Percentiles rank a stretch among this genome's conserved stretches.
phyloP scores from a whole-genome alignment of 2,888 invertebrate species.

The Dioctria rufipes region DNA sequence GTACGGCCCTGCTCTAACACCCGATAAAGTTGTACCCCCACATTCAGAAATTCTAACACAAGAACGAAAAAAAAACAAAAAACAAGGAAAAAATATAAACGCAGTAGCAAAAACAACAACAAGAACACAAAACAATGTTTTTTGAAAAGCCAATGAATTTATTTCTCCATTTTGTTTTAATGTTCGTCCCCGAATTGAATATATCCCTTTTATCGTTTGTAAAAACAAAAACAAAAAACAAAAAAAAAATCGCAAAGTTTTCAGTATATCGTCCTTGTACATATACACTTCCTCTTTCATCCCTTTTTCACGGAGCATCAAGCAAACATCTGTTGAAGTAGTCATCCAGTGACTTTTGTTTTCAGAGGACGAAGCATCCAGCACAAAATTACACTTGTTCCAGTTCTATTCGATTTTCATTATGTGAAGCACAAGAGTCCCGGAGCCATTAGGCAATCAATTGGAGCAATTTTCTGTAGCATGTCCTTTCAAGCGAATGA shows the following conservation, averaged over 20 bases:
- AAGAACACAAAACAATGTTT: neutral
- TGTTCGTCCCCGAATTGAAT: constrained; percentile 14
- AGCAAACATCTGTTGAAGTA: constrained; percentile 49
- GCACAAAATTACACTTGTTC: constrained; percentile 48
- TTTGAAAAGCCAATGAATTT: constrained; percentile 36
- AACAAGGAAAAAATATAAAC: neutral
- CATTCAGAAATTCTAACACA: too few species aligned
- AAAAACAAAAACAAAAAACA: neutral
- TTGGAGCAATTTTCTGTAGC: constrained; percentile 44
- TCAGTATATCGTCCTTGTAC: neutral
- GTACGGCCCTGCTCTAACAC: too few species aligned
- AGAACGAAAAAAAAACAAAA: constrained; percentile 2
- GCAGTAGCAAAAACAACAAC: too few species aligned
- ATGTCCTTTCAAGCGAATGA: constrained; percentile 33
- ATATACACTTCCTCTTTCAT: constrained; percentile 8
- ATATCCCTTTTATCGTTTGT: constrained; percentile 26
- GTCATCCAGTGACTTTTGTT: constrained; percentile 45
- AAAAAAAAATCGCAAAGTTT: neutral
- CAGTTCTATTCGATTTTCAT: constrained; percentile 52
- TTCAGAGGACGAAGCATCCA: constrained; percentile 24
- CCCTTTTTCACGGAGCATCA: constrained; percentile 26
- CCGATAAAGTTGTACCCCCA: too few species aligned
- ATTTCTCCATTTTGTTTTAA: constrained; percentile 31
- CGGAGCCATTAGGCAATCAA: constrained; percentile 51
- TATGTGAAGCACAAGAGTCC: constrained; percentile 45